A percentile compares a stretch with the other conserved stretches of the same genome.
These are phyloP conservation scores for Uloborus diversus DNA, from an alignment of 1,140 invertebrate genomes.

Conservation along the genomic window DNA sequence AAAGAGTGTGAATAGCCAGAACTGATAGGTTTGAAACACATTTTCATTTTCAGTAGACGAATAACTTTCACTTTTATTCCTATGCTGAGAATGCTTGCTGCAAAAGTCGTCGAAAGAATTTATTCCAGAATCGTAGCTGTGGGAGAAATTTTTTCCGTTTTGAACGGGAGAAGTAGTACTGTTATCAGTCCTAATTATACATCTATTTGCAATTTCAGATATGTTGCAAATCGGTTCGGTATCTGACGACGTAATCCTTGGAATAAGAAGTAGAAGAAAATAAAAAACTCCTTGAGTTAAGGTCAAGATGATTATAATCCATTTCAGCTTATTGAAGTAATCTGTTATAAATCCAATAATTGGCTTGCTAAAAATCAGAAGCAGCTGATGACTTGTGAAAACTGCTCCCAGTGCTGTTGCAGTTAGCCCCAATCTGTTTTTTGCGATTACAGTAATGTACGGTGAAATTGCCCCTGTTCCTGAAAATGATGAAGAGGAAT, in stretches of 20 bases:
- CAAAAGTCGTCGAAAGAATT: background rate
- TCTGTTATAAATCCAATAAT: conserved; percentile 63
- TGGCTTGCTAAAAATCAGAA: conserved; percentile 61
- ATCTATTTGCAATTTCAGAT: background rate
- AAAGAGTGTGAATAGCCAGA: conserved; percentile 56
- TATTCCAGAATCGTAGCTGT: background rate
- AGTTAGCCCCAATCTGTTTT: conserved; percentile 61
- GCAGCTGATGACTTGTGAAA: conserved; percentile 62
- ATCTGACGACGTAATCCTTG: background rate
- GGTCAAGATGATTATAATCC: conserved; percentile 55
- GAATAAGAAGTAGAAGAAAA: conserved; percentile 1
- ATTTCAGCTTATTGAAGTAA: conserved; percentile 61
- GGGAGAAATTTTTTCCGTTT: background rate
- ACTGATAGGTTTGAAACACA: conserved; percentile 29
- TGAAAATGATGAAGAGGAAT: background rate
- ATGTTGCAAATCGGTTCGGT: background rate
- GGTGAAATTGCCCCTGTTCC: conserved; percentile 62
- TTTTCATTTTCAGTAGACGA: background rate
- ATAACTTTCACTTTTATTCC: background rate
- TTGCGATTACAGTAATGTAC: conserved; percentile 63
- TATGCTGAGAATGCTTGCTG: background rate
- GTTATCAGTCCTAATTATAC: background rate
- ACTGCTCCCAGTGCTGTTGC: conserved; percentile 61
- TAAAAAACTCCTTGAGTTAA: conserved; percentile 19
- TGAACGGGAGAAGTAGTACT: background rate